Percentiles rank a stretch among this genome's conserved stretches.
These are phyloP conservation scores for Pyrochroa serraticornis DNA, from an alignment of 2,888 invertebrate genomes.

Conservation along the genomic window DNA sequence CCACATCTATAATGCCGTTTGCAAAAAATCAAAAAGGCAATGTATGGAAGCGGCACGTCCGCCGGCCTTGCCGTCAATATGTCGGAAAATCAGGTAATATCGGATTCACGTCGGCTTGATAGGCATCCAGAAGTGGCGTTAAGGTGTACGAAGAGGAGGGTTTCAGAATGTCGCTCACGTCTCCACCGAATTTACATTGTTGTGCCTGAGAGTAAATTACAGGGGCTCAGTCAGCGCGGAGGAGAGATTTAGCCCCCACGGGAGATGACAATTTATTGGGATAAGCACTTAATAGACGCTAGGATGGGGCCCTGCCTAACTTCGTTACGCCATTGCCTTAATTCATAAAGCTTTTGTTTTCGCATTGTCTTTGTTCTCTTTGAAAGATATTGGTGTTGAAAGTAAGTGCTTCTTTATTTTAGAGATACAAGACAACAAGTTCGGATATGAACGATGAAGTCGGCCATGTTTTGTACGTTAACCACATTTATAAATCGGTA, in stretches of 20 bases:
- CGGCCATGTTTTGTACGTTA: no score
- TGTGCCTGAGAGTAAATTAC: slow-evolving; percentile 52
- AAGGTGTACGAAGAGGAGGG: slow-evolving; percentile 2
- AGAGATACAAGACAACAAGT: slow-evolving; percentile 3
- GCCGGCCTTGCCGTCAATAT: background rate
- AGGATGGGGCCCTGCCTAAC: slow-evolving; percentile 45
- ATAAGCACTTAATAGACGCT: slow-evolving; percentile 56
- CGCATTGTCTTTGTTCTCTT: slow-evolving; percentile 45
- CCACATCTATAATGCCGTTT: background rate
- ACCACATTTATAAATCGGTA: no score
- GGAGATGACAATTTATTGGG: slow-evolving; percentile 58
- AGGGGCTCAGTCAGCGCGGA: slow-evolving; percentile 49
- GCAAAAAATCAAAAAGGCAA: background rate
- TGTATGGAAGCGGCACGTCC: background rate
- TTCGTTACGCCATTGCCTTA: slow-evolving; percentile 55
- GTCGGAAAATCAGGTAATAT: slow-evolving; percentile 1
- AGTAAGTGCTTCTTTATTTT: slow-evolving; percentile 48
- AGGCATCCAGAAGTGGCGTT: background rate
- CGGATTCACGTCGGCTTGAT: background rate
- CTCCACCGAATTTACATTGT: slow-evolving; percentile 52
- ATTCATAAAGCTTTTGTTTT: slow-evolving; percentile 56
- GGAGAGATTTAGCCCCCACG: slow-evolving; percentile 48
- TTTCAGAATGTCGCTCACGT: slow-evolving; percentile 50
- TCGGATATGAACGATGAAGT: background rate
- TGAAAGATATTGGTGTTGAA: slow-evolving; percentile 49